Conservation (phyloP, 1,140 invertebrate species). For the Euwallacea similis region DNA sequence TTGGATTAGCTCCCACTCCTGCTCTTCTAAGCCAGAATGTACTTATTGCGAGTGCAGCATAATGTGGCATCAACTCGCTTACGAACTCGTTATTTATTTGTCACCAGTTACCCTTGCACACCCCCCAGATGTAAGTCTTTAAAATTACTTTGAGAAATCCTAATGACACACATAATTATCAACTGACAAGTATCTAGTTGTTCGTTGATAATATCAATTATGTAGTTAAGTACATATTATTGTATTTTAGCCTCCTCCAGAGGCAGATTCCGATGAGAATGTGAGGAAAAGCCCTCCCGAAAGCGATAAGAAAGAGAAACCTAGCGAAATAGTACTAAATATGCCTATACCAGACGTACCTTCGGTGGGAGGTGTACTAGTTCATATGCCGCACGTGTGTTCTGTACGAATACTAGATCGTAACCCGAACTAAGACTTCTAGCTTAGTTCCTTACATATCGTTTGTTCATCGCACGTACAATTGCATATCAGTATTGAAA, state of each 20-base stretch:
- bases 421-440: constrained; percentile 44
- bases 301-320: constrained; percentile 66
- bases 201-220: neutral
- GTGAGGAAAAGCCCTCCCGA: constrained; percentile 67
- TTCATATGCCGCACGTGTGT: constrained; percentile 88
- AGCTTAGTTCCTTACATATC: neutral
- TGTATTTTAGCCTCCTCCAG: constrained; percentile 58
- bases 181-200: neutral
- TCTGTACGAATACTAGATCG: constrained; percentile 56
- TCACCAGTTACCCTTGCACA: constrained; percentile 73
- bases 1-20: constrained; percentile 75
- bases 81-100: constrained; percentile 78
- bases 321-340: constrained; percentile 65
- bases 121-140: constrained; percentile 71
- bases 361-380: constrained; percentile 79
- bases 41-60: constrained; percentile 88
- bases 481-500: too few species aligned
- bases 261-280: constrained; percentile 63
- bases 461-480: too few species aligned
- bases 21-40: constrained; percentile 72
- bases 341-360: constrained; percentile 69
- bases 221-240: constrained; percentile 6
- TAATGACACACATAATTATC: neutral
- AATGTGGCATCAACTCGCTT: constrained; percentile 90
- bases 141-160: neutral